These are phyloP conservation scores for Galleria mellonella DNA, from an alignment of 1,140 invertebrate genomes.

Conservation along the genomic window DNA sequence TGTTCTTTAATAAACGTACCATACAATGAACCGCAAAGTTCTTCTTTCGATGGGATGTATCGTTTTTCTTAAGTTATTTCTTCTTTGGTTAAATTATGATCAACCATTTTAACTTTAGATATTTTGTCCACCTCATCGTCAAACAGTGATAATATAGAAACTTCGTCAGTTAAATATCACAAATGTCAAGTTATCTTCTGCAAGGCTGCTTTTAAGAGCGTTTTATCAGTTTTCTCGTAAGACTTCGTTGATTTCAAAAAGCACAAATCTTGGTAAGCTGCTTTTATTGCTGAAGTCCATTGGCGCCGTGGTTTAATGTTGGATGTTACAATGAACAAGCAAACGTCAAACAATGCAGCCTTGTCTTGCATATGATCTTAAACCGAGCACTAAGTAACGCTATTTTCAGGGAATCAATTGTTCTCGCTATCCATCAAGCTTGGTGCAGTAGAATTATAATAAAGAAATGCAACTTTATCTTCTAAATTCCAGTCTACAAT, in stretches of 20 bases:
- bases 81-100: background rate
- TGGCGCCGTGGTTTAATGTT: background rate
- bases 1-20: too few species aligned
- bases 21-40: background rate
- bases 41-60: background rate
- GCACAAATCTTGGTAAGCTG: background rate
- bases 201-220: background rate
- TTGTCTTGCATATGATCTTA: background rate
- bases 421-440: background rate
- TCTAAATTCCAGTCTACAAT: background rate
- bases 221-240: too few species aligned
- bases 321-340: background rate
- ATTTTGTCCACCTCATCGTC: background rate
- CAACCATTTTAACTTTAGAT: background rate
- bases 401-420: constrained; percentile 1
- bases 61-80: background rate
- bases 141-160: background rate
- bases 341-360: background rate
- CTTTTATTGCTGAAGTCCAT: background rate
- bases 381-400: constrained; percentile 1
- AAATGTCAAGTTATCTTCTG: background rate
- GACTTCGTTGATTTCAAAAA: background rate
- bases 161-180: background rate
- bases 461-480: too few species aligned
- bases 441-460: background rate